Evolutionary conservation across 2,888 invertebrate genomes (phyloP), one percentile per base, ranked within the genome.

Genomic region (Orthosia gothica): DNA sequence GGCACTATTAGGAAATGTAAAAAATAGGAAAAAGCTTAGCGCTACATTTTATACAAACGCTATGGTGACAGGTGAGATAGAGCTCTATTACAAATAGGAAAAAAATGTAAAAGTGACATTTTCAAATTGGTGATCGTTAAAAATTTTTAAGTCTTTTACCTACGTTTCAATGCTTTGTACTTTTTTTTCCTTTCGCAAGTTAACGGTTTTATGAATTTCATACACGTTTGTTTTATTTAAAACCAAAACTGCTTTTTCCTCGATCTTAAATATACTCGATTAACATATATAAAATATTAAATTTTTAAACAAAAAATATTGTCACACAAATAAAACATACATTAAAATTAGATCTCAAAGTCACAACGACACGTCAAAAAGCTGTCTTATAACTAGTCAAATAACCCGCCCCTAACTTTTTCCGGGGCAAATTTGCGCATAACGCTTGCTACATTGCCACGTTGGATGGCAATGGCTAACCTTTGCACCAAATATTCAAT

Each of bases 1-100:
- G 55, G 49, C 20, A 47, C 65, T 40, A 32, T 11, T 82, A 82
- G 79, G 74, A 65, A 40, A 32, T 47, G 47, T 23, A 20, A 78
- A 78, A 81, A 57, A 66, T 26, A 15, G n/a, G 2, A 69, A 58
- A 68, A 81, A 20, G 15, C 26, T 47, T 26, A 15, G 13, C 9
- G 13, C 2, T 49, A 1, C 23, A 47, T 40, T 32, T 71, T 12
- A 0, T 1, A 52, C 49, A 69, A 76, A 70, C 45, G 13, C 18
- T 49, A 5, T 1, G 47, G 18, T 5, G 40, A 13, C 1, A 15
- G n/a, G 5, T n/a, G 9, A 1, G 15, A 40, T 63, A 40, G 32
- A 26, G 2, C 12, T n/a, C 11, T 20, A 18, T 20, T 26, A 18
- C 5, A 18, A 67, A 59, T 47, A 18, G n/a, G 9, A 16, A 13